phyloP scores from a whole-genome alignment of 2,888 invertebrate genomes.

The Andrena flavipes region DNA sequence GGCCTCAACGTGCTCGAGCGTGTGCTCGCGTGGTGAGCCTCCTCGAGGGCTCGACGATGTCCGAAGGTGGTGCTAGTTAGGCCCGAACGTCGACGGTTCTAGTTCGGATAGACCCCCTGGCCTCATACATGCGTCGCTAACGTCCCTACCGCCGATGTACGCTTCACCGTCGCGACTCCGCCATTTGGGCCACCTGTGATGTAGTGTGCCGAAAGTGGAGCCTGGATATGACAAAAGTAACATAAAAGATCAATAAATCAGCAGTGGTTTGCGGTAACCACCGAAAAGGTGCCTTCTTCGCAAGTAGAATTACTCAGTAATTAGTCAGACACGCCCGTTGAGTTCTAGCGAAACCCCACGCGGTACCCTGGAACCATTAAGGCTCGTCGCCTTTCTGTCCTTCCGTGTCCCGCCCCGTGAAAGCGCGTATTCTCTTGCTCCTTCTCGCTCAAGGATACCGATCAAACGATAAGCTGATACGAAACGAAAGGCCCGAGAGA shows the following conservation, averaged over 20 bases:
- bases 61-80: conserved; percentile 61
- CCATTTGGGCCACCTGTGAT: conserved; percentile 86
- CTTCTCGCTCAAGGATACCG: neutral
- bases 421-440: neutral
- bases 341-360: no score
- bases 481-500: neutral
- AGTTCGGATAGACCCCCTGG: conserved; percentile 80
- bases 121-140: conserved; percentile 89
- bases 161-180: conserved; percentile 87
- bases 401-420: neutral
- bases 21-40: conserved; percentile 39
- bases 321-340: no score
- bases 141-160: conserved; percentile 86
- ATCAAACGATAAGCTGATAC: conserved; percentile 6
- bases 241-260: neutral
- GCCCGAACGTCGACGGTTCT: conserved; percentile 77
- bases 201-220: conserved; percentile 83
- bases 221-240: conserved; percentile 70
- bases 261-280: no score
- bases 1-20: conserved; percentile 21
- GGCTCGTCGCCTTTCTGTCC: no score
- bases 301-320: no score
- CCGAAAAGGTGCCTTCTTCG: no score
- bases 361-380: no score
- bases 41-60: conserved; percentile 50